A percentile compares a stretch with the other conserved stretches of the same genome.
Evolutionary conservation across 2,113 vertebrate species (phyloP).

Genomic region (Toxotes jaculatrix): DNA sequence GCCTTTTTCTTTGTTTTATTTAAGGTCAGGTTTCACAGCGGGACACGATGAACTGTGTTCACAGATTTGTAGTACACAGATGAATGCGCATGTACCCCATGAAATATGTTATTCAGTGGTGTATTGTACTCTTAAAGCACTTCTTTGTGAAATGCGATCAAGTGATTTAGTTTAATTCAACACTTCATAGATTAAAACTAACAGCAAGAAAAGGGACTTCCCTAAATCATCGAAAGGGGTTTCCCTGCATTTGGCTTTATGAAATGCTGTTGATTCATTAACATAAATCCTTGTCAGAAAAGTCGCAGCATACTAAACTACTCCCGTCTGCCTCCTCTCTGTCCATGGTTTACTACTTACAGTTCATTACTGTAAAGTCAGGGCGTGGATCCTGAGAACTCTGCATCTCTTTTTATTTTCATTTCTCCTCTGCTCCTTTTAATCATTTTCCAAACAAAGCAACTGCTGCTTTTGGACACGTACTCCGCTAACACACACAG

Average conservation of each 20-base stretch:
- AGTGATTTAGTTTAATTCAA: constrained; percentile 15
- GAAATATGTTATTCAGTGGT: constrained; percentile 26
- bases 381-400: constrained; percentile 76
- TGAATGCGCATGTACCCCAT: constrained; percentile 12
- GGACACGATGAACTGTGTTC: constrained; percentile 49
- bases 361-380: constrained; percentile 55
- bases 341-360: constrained; percentile 5
- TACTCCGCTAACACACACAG: constrained; percentile 35
- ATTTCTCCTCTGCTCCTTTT: constrained; percentile 65
- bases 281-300: constrained; percentile 29
- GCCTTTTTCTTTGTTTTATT: constrained; percentile 47
- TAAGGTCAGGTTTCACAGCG: constrained; percentile 60
- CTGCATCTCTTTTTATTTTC: constrained; percentile 67
- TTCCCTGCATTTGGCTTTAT: constrained; percentile 38
- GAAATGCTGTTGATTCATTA: constrained; percentile 21
- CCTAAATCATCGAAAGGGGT: constrained; percentile 11
- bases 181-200: constrained; percentile 13
- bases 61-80: constrained; percentile 51
- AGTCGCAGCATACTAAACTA: constrained; percentile 3
- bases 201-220: constrained; percentile 4
- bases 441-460: constrained; percentile 79
- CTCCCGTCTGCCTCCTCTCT: constrained; percentile 52
- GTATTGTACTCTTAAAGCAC: neutral
- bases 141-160: constrained; percentile 11
- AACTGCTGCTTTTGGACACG: constrained; percentile 70